These are phyloP conservation scores for Pygoscelis adeliae DNA, from an alignment of 2,113 vertebrate genomes.

Conservation along the genomic window DNA sequence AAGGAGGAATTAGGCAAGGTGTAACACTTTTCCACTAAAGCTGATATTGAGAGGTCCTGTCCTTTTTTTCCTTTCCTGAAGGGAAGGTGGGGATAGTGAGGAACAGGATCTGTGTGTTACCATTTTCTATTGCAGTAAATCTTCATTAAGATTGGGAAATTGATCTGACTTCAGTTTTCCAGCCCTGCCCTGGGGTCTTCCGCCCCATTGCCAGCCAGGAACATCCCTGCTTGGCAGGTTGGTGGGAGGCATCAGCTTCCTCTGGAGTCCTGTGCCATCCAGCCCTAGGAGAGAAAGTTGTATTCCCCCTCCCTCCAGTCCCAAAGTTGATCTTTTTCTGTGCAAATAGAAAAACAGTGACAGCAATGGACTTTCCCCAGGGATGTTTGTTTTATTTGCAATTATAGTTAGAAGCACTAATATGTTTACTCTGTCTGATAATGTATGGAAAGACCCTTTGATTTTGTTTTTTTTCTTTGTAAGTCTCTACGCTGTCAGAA, in stretches of 20 bases:
- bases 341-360: neutral
- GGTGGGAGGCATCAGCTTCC: neutral
- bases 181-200: neutral
- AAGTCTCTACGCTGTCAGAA: neutral
- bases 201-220: neutral
- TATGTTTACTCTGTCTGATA: neutral
- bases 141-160: neutral
- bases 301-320: neutral
- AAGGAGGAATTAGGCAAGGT: neutral
- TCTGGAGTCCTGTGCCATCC: neutral
- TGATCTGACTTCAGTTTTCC: neutral
- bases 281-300: neutral
- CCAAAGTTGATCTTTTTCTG: neutral
- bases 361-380: neutral
- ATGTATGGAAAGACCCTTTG: neutral
- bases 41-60: neutral
- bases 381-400: neutral
- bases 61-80: neutral
- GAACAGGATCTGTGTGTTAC: neutral
- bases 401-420: neutral
- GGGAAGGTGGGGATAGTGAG: neutral
- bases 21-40: neutral
- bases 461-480: neutral
- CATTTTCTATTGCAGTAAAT: neutral
- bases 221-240: neutral